phyloP scores from a whole-genome alignment of 2,888 invertebrate species.

The Sialis fuliginosa region DNA sequence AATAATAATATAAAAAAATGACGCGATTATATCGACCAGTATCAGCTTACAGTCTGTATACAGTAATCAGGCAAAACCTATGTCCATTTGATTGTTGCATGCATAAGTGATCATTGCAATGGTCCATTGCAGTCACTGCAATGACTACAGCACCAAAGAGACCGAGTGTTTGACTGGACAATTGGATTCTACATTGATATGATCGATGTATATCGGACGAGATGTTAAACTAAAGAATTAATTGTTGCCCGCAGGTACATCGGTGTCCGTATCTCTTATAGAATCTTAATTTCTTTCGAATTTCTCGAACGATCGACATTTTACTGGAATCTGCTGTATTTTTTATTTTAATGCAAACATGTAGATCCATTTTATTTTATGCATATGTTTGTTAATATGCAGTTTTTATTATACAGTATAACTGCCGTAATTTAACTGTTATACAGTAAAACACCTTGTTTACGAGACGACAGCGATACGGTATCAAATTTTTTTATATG shows the following conservation, averaged over 20 bases:
- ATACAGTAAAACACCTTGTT: too few species aligned
- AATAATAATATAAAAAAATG: too few species aligned
- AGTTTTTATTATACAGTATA: too few species aligned
- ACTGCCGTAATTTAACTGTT: too few species aligned
- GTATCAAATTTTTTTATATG: too few species aligned
- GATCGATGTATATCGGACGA: conserved; percentile 4
- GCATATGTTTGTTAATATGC: too few species aligned
- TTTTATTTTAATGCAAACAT: too few species aligned
- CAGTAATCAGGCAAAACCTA: conserved; percentile 1
- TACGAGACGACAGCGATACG: too few species aligned
- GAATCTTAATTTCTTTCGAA: conserved; percentile 2
- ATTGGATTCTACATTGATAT: conserved; percentile 1
- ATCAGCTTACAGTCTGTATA: background rate
- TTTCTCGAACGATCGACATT: too few species aligned
- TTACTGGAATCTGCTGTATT: too few species aligned
- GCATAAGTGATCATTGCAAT: conserved; percentile 15
- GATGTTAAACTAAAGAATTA: conserved; percentile 5
- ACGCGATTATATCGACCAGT: too few species aligned
- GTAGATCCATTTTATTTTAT: too few species aligned
- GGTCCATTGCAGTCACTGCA: conserved; percentile 7
- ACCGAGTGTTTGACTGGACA: background rate
- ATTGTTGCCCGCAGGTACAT: conserved; percentile 3
- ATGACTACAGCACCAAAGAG: background rate
- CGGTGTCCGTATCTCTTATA: conserved; percentile 3
- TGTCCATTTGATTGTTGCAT: conserved; percentile 14